Base-by-base conservation (phyloP, 2,113 vertebrate genomes). In the Dasyornis broadbenti region DNA sequence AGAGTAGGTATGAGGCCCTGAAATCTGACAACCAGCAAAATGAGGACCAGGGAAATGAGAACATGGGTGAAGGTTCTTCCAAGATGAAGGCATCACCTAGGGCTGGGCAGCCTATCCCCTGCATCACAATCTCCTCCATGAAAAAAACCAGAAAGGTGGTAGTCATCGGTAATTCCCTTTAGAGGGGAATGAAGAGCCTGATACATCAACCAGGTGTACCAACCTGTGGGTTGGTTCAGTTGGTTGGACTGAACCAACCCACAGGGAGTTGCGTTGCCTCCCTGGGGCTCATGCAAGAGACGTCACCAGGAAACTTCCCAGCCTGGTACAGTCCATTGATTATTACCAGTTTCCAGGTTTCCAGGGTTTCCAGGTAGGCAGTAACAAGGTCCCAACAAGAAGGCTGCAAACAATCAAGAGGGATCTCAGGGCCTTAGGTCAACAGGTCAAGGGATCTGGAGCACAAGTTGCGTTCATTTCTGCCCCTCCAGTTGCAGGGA, bases 171-270 rank as follows among this genome's bases (percentile, higher is more conserved):
- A 16, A 35, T 33, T 52, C 17, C 8, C 33, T 44, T 60, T 77
- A 23, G 27, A 37, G 37, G 7, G 37, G 53, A 44, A 68, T 22
- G 27, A 22, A 37, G 26, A 22, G 26, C 31, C 53, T 9, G 16
- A 4, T 4, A 44, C 37, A 31, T 21, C 0, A 0, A 44, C 26
- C 21, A 35, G n/a, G n/a, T n/a, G n/a, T n/a, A n/a, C n/a, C n/a
- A n/a, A n/a, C n/a, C n/a, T n/a, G n/a, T n/a, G n/a, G n/a, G n/a
- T n/a, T n/a, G n/a, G n/a, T n/a, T n/a, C n/a, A n/a, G n/a, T n/a
- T n/a, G n/a, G n/a, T n/a, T n/a, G n/a, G n/a, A n/a, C n/a, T n/a
- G 53, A 60, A 6, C 33, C 63, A 68, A 11, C 11, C 40, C 54
- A 61, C 8, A 13, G 24, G 39, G 28, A 61, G 15, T 1, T 39